Conservation (phyloP, 35 echinoderm and acorn worm species). For the Ophiothrix spiculata region DNA sequence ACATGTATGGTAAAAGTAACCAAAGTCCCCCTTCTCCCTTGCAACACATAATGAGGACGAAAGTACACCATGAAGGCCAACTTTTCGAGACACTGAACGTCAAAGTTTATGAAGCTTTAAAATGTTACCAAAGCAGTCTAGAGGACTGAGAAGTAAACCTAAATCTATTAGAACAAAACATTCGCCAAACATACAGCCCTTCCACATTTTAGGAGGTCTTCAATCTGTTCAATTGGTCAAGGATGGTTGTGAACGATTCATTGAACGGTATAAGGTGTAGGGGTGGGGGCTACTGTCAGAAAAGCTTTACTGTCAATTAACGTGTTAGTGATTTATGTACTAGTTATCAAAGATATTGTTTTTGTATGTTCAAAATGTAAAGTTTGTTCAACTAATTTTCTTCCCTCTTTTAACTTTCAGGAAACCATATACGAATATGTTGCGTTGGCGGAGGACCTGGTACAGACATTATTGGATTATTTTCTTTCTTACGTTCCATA, state of each 20-base stretch:
- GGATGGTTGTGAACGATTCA: too few relatives aligned
- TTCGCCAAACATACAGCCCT: too few relatives aligned
- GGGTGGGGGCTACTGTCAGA: too few relatives aligned
- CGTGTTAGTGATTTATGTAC: background rate
- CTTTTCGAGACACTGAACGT: background rate
- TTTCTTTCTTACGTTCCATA: background rate
- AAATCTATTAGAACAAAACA: too few relatives aligned
- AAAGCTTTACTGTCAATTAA: background rate
- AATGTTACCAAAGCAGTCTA: too few relatives aligned
- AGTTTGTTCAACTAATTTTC: background rate
- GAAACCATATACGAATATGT: slow-evolving; percentile 12
- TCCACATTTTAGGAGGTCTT: too few relatives aligned
- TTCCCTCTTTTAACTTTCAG: background rate
- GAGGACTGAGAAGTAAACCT: too few relatives aligned
- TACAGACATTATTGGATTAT: slow-evolving; percentile 15
- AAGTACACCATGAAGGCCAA: background rate
- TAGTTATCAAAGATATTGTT: background rate
- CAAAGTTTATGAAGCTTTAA: background rate
- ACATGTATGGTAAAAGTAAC: too few relatives aligned
- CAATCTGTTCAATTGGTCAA: too few relatives aligned
- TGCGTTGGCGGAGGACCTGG: slow-evolving; percentile 35
- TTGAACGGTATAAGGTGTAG: too few relatives aligned
- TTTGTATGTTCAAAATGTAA: background rate
- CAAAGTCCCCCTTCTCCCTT: too few relatives aligned
- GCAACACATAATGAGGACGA: background rate